Percentiles rank a stretch among this genome's conserved stretches.
These are phyloP conservation scores for Capromys pilorides DNA, from an alignment of 2,797 vertebrate species.

Conservation along the genomic window DNA sequence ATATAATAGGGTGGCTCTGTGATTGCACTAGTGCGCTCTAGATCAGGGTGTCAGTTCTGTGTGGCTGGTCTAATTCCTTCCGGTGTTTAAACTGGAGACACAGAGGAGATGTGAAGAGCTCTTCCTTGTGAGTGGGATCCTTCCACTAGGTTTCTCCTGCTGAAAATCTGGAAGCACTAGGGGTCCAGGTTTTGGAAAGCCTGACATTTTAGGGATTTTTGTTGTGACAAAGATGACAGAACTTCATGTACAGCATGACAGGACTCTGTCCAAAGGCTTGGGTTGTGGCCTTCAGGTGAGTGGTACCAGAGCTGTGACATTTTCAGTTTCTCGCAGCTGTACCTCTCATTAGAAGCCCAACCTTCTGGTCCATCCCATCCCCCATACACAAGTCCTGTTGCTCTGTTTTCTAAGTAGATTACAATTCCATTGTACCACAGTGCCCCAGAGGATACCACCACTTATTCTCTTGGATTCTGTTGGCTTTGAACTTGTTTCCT, in stretches of 20 bases:
- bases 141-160: constrained; percentile 19
- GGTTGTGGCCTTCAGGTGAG: not conserved
- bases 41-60: not conserved
- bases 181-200: not conserved
- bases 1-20: not conserved
- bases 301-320: not conserved
- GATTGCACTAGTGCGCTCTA: not conserved
- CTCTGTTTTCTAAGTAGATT: not conserved
- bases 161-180: not conserved
- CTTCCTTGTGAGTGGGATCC: not conserved
- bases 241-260: not conserved
- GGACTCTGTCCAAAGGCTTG: not conserved
- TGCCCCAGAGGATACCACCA: no score
- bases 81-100: not conserved
- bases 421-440: not conserved
- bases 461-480: not conserved
- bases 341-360: not conserved
- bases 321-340: not conserved
- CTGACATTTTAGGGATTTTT: not conserved
- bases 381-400: not conserved
- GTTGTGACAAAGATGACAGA: not conserved
- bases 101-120: not conserved
- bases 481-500: not conserved
- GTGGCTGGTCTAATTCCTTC: not conserved
- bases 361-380: not conserved